phyloP scores from a whole-genome alignment of 2,113 vertebrate genomes.

The Brienomyrus longianalis region DNA sequence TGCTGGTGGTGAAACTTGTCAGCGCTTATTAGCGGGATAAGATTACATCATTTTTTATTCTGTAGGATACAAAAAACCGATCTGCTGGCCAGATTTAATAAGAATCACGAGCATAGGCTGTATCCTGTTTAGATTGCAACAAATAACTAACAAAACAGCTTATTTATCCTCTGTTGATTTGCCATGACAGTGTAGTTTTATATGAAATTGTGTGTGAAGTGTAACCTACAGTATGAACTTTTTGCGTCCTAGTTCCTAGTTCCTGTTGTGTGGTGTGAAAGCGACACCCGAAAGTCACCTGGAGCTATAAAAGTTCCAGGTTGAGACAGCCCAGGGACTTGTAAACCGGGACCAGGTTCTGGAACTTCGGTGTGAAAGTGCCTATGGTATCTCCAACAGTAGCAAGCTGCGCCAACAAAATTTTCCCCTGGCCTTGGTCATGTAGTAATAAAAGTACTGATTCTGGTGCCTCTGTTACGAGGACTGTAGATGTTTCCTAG shows the following conservation, averaged over 20 bases:
- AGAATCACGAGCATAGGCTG: background rate
- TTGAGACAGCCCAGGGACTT: background rate
- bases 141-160: background rate
- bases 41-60: background rate
- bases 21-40: background rate
- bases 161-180: background rate
- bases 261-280: background rate
- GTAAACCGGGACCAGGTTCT: background rate
- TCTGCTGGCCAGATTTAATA: background rate
- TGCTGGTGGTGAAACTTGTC: background rate
- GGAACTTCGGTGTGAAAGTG: background rate
- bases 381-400: background rate
- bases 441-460: constrained; percentile 7
- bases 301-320: background rate
- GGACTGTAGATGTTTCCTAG: constrained; percentile 21
- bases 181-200: background rate
- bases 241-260: background rate
- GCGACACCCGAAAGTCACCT: background rate
- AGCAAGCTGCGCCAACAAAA: background rate
- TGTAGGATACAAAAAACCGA: background rate
- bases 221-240: background rate
- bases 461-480: constrained; percentile 21
- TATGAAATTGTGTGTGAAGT: background rate
- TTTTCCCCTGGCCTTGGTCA: background rate
- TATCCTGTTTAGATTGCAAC: background rate